Evolutionary conservation across 2,888 invertebrate genomes (phyloP), one percentile per base, ranked within the genome.

Genomic region (Eupithecia abbreviata): DNA sequence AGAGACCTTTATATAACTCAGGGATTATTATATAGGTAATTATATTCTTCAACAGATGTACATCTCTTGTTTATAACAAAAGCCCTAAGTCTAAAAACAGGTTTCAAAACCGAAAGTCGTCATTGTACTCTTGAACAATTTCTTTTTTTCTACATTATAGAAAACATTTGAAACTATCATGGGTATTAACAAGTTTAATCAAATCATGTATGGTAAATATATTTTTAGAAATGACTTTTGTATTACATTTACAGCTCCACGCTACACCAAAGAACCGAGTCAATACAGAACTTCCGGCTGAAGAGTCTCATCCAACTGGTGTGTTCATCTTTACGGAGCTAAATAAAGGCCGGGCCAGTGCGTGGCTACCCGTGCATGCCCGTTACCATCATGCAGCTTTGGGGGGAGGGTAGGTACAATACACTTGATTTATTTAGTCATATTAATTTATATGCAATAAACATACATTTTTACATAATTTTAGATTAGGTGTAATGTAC

Each of bases 331-430:
- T 90, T 0, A 85, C 87, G 0, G 83, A 84, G 49, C 82, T 93
- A 15, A 79, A 55, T 0, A 79, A 84, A 10, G 84, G 84, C 62
- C 81, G 78, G 72, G 85, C 85, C 1, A 72, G 80, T 0, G 62
- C 90, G 55, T 91, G 90, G 89, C 77, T 94, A 42, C 94, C 94
- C 0, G 87, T 94, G 0, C 94, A 95, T 82, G 93, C 93, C 0
- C 86, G 94, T 65, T 95, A 94, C 80, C 93, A 94, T 47, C 78
- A 83, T 13, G 89, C 94, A 2, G 83, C 77, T 0, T 10, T 81
- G 2, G 90, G 89, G 62, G 94, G 93, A 68, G 92, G 93, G 94
- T 94, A 51, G 85, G 90, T 84, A 73, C 15, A 71, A 47, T 9
- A 68, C 45, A 30, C 30, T 30, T 30, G 30, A 30, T 30, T 30